Conservation (phyloP, 53 echinoderm and acorn worm genomes). For the Apostichopus leukothele region DNA sequence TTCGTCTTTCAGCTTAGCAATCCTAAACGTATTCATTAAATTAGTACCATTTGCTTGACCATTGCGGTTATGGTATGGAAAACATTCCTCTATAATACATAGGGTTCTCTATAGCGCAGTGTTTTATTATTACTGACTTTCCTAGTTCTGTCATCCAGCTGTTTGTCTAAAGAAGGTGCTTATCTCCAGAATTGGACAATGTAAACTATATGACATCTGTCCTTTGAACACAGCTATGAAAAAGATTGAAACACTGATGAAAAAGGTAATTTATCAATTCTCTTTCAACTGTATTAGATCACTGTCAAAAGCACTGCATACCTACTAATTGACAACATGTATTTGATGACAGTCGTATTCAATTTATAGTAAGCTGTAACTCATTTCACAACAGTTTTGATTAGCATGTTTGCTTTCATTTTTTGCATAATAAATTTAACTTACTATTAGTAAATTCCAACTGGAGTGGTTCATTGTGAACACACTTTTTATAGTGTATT, state of each 20-base stretch:
- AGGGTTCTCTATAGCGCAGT: neutral
- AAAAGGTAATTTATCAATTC: neutral
- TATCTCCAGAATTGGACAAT: neutral
- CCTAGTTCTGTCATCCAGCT: conserved; percentile 25
- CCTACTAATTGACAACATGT: neutral
- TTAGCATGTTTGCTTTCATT: too few species aligned
- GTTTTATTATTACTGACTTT: neutral
- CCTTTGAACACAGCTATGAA: neutral
- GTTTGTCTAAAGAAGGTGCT: conserved; percentile 13
- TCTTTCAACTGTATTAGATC: neutral
- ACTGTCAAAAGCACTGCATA: too few species aligned
- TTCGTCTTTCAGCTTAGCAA: too few species aligned
- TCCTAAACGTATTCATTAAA: too few species aligned
- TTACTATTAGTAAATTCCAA: neutral
- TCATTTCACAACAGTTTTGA: too few species aligned
- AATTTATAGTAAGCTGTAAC: too few species aligned
- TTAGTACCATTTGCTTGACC: too few species aligned
- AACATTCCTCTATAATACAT: neutral
- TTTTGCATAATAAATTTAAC: neutral
- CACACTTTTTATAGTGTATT: neutral
- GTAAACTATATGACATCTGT: conserved; percentile 20
- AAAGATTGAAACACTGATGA: neutral
- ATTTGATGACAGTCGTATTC: neutral
- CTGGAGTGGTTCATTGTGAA: neutral
- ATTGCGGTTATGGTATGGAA: too few species aligned